Conservation (phyloP, 2,888 invertebrate species). For the Eristalinus sepulchralis region DNA sequence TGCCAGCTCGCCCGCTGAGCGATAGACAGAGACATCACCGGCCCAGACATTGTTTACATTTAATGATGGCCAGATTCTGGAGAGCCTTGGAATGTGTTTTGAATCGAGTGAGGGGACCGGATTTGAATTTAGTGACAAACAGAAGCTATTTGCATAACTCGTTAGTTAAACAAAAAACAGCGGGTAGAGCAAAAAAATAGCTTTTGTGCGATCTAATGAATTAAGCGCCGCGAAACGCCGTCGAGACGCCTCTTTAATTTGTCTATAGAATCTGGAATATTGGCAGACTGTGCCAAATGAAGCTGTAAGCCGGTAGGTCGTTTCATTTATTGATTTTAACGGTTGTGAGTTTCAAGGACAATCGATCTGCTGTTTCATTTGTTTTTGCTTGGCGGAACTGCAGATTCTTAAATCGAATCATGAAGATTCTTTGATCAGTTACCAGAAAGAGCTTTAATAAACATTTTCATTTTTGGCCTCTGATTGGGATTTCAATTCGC, state of each 20-base stretch:
- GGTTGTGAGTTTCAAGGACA: background rate
- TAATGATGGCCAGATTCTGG: background rate
- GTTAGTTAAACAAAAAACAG: background rate
- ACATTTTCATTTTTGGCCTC: too few relatives aligned
- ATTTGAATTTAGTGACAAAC: background rate
- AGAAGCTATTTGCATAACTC: constrained; percentile 13
- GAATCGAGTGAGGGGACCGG: background rate
- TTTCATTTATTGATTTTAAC: background rate
- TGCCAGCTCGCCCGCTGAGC: background rate
- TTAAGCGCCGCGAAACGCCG: background rate
- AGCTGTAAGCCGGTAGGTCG: background rate
- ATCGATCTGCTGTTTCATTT: background rate
- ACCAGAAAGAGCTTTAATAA: too few relatives aligned
- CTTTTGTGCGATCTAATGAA: background rate
- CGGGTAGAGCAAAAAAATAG: background rate
- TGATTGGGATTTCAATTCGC: too few relatives aligned
- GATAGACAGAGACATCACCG: background rate
- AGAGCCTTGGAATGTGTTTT: constrained; percentile 17
- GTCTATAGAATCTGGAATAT: background rate
- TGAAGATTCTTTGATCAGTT: too few relatives aligned
- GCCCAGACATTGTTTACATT: background rate
- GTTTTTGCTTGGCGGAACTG: too few relatives aligned
- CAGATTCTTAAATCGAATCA: too few relatives aligned
- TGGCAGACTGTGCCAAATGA: background rate
- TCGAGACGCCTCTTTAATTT: background rate